Evolutionary conservation across 2,113 vertebrate genomes (phyloP), one percentile per base, ranked within the genome.

Genomic region (Ammodytes marinus): DNA sequence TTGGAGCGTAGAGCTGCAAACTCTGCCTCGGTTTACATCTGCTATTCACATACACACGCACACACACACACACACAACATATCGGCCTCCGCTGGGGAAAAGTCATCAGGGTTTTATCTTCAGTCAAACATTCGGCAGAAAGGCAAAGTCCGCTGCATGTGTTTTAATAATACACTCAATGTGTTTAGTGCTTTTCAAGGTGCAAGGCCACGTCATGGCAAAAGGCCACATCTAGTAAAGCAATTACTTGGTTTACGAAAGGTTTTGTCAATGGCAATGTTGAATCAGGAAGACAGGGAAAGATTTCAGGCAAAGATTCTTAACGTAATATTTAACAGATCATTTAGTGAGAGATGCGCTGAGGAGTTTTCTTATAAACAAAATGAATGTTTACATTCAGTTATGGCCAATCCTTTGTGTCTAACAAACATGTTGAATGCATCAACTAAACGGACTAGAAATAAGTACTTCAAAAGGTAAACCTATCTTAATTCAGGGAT

Each of bases 91-190:
- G 0, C 9, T 57, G 53, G 39, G 52, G 19, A 19, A 69, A 45
- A 55, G 59, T 42, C 55, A 13, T 74, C 57, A 42, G 40, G 8
- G 52, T 53, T 58, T 57, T 15, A 37, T 43, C 46, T 65, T 74
- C 69, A 54, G 39, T 17, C 45, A 77, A 77, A 66, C 59, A 66
- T 87, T 74, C 66, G 74, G 64, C 19, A 61, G 43, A 67, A 8
- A 39, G 27, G 15, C 53, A 69, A 65, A 43, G 37, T 9, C 40
- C 17, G 14, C 57, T 52, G 19, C 52, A 35, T 58, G 52, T 65
- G 53, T 77, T 80, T 61, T 68, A 46, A 52, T 68, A 64, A 70
- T 84, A 27, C 52, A 47, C 52, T 47, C 58, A 1, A 27, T 45
- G 12, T 63, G 13, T 59, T 37, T 1, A 40, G 17, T 55, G 79